Evolutionary conservation across 2,888 invertebrate genomes (phyloP), one percentile per base, ranked within the genome.

Genomic region (Tuberolachnus salignus): DNA sequence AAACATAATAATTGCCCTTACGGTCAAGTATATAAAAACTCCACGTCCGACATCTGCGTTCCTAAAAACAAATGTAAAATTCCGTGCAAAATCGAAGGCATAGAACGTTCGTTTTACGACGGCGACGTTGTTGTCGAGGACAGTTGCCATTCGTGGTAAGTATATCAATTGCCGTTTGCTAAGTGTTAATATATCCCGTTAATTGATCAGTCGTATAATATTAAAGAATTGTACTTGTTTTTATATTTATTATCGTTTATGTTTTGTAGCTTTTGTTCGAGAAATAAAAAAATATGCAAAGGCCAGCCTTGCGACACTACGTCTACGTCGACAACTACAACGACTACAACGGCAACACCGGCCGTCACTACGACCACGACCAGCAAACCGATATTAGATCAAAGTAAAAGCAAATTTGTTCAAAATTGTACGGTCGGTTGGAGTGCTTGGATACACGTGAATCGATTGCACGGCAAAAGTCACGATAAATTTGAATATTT

Each of bases 91-190:
- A 88, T 89, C 19, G 78, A 67, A 59, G 78, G 78, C 1, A 42
- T 49, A 6, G 49, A 69, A 11, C 46, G 34, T 16, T 4, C 59
- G 14, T 90, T 91, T 83, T 89, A 90, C 78, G 95, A 95, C 85
- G 93, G 94, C 0, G 94, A 94, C 84, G 84, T 91, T 26, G 88
- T 94, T 0, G 89, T 89, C 81, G 89, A 91, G 81, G 94, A 94
- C 84, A 89, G 88, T 0, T 95, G 95, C 84, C 92, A 94, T 83
- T 91, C 91, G 0, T 96, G 95, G 88, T 88, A 82, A 83, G 84
- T 82, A 3, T 10, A 16, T n/a, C 10, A 26, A 42, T 21, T 51
- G 1, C 26, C n/a, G 34, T 34, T 3, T n/a, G n/a, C n/a, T n/a
- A n/a, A n/a, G n/a, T n/a, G n/a, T n/a, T n/a, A n/a, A n/a, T n/a